Base-by-base conservation (phyloP, 2,888 invertebrate species). In the Drosophila monieri region DNA sequence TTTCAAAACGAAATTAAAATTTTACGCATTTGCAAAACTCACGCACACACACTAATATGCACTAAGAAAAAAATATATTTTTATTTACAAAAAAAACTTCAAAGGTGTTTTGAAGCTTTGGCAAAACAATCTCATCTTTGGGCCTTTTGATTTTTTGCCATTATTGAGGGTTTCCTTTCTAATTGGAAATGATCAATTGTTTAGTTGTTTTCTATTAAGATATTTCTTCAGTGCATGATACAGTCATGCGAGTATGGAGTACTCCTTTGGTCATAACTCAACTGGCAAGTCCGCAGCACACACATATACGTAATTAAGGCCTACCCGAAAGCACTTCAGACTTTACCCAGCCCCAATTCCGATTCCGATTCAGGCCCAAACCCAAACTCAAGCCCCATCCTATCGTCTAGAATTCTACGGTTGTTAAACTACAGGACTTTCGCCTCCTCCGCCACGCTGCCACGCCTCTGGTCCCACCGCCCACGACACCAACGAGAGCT, bases 1-100 rank as follows among this genome's bases (percentile, higher is more conserved):
- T 88, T 83, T 83, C 81, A 83, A 83, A 84, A 86, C 87, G 81
- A 84, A 84, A 84, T 86, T 84, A 88, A 80, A 88, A 88, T 88
- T 88, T 84, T 84, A 84, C 88, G 84, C 88, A 84, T 77, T 83
- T 80, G 80, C 80, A 46, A 46, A 52, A 68, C 61, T 78, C 69
- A 48, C 67, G 66, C 56, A 52, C 60, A 51, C 44, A 61, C 44
- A 47, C 51, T 61, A 32, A 44, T 30, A 48, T 25, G 12, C 15
- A 37, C 43, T 37, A n/a, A 27, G 2, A 21, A 18, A 43, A 21
- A 3, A 30, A 61, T 25, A 10, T 23, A 21, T 23, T 12, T 23
- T 23, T 23, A 4, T 23, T 23, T 21, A 21, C 21, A 21, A 21
- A 21, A 4, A 21, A 4, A 21, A 0, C 21, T 4, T 21, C 4